Conservation (phyloP, 2,113 vertebrate species). For the Himantopus leucocephalus region DNA sequence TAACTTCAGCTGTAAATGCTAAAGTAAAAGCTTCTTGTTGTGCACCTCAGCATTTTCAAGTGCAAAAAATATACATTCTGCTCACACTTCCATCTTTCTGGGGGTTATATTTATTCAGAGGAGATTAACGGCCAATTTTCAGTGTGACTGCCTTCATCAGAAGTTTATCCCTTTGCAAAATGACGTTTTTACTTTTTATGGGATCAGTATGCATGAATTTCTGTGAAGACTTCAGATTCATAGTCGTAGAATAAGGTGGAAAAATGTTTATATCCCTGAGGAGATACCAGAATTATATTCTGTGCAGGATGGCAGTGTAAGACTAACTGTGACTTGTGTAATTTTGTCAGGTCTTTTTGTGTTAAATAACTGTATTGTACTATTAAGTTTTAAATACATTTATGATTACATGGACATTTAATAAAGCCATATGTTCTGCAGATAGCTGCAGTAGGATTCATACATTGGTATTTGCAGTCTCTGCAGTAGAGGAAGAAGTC, state of each 20-base stretch:
- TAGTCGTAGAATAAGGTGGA: background rate
- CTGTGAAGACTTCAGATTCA: background rate
- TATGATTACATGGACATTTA: background rate
- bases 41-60: conserved; percentile 51
- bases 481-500: background rate
- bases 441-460: background rate
- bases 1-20: background rate
- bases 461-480: background rate
- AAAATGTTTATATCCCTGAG: background rate
- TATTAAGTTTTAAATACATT: background rate
- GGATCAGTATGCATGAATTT: background rate
- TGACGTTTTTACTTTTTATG: background rate
- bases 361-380: background rate
- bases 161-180: conserved; percentile 21
- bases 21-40: conserved; percentile 11
- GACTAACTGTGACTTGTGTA: background rate
- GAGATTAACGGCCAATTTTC: conserved; percentile 35
- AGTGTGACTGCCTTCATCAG: conserved; percentile 5
- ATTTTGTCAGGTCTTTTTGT: background rate
- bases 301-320: background rate
- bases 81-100: background rate
- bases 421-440: background rate
- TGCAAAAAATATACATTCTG: conserved; percentile 18
- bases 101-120: conserved; percentile 38
- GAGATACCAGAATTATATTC: background rate